These are phyloP conservation scores for Phrynocephalus vlangalii DNA, from an alignment of 2,797 vertebrate species.

Conservation along the genomic window DNA sequence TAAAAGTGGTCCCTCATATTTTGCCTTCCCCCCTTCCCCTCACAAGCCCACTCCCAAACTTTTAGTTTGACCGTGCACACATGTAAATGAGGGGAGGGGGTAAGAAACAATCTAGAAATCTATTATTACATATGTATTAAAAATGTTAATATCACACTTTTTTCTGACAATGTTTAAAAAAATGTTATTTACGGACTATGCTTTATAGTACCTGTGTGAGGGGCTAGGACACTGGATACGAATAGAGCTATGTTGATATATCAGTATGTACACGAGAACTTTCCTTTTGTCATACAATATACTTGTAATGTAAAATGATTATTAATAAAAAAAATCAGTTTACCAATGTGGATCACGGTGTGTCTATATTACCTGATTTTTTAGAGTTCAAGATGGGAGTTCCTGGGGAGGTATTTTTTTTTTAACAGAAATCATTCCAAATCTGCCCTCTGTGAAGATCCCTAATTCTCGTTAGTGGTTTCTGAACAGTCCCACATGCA, in stretches of 20 bases:
- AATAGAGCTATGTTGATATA: constrained; percentile 85
- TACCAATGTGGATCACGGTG: constrained; percentile 21
- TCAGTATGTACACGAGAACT: constrained; percentile 82
- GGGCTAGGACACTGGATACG: constrained; percentile 88
- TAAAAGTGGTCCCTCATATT: constrained; percentile 36
- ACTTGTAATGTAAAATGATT: constrained; percentile 86
- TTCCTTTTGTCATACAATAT: constrained; percentile 86
- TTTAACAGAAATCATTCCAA: neutral
- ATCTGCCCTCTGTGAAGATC: neutral
- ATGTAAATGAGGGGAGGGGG: constrained; percentile 61
- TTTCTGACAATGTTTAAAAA: constrained; percentile 75
- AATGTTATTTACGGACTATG: constrained; percentile 82
- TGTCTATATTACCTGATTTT: neutral
- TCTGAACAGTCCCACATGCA: neutral
- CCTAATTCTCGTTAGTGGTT: neutral
- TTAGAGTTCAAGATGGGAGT: accelerated
- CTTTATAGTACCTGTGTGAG: constrained; percentile 87
- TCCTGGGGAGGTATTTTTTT: neutral
- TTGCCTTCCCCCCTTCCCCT: constrained; percentile 32
- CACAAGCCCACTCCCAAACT: constrained; percentile 71
- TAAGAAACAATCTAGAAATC: constrained; percentile 73
- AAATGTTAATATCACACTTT: constrained; percentile 83
- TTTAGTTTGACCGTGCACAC: constrained; percentile 66
- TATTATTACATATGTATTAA: constrained; percentile 80
- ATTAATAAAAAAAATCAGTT: constrained; percentile 85